Base-by-base conservation (phyloP, 1,140 invertebrate species). In the Thalassaphorura encarpata region DNA sequence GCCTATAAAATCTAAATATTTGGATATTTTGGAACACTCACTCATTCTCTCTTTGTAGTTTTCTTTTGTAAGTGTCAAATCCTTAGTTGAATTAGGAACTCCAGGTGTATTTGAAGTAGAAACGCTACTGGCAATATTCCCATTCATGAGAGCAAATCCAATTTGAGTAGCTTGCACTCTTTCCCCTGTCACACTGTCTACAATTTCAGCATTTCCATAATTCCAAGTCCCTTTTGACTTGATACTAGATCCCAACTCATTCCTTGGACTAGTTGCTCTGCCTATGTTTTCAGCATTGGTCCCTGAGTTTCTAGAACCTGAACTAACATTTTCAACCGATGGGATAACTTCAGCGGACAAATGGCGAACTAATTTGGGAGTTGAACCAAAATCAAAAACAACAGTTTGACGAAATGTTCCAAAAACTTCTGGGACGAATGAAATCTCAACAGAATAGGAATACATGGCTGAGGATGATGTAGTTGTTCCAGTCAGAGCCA, bases 391-490 rank as follows among this genome's bases (percentile, higher is more conserved):
- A 69, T 86, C 85, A 70, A 90, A 87, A 0, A 87, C 78, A 4
- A 90, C 71, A 1, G 83, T 79, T 69, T 91, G 87, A 1, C 83
- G 75, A 66, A 88, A 90, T 2, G 85, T 88, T 24, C 87, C 87
- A 69, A 84, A 88, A 53, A 84, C 81, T 50, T 81, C 77, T 0
- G 85, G 83, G 33, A 75, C 75, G 68, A 89, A 90, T 27, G 72
- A 71, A 27, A 91, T 76, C n/a, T n/a, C n/a, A n/a, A n/a, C n/a
- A n/a, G n/a, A n/a, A n/a, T n/a, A n/a, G n/a, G n/a, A n/a, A n/a
- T n/a, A n/a, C n/a, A n/a, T n/a, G n/a, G n/a, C n/a, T n/a, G n/a
- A n/a, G n/a, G n/a, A n/a, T n/a, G n/a, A n/a, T n/a, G n/a, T n/a
- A n/a, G n/a, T n/a, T n/a, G n/a, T n/a, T 67, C 52, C 53, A 59